A percentile compares a stretch with the other conserved stretches of the same genome.
Conservation (phyloP, 92 coral and sea anemone genomes). For the Parazoanthus atlanticus region DNA sequence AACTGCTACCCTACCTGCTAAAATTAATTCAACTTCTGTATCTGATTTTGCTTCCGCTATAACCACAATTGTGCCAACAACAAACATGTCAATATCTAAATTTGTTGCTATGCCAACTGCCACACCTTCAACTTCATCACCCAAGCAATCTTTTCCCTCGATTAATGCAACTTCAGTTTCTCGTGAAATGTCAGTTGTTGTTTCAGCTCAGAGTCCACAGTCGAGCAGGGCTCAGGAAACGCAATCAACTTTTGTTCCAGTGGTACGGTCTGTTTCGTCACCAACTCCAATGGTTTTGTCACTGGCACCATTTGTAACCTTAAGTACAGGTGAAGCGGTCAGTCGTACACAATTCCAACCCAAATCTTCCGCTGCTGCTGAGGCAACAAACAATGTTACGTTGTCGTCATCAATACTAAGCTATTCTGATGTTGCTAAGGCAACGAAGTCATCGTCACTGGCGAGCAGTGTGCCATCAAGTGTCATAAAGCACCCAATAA, state of each 20-base stretch:
- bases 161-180: neutral
- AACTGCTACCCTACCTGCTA: neutral
- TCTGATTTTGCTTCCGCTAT: neutral
- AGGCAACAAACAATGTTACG: neutral
- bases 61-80: neutral
- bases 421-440: neutral
- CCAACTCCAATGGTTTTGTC: neutral
- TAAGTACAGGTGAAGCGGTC: neutral
- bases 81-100: neutral
- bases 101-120: neutral
- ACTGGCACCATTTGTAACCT: neutral
- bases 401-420: neutral
- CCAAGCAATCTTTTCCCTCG: neutral
- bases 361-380: neutral
- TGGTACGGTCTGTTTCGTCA: neutral
- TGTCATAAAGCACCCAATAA: slow-evolving; percentile 38
- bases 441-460: neutral
- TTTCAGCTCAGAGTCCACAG: neutral
- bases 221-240: slow-evolving; percentile 1
- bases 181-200: neutral
- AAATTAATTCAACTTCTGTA: neutral
- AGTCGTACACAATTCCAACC: neutral
- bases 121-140: neutral
- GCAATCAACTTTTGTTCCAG: slow-evolving; percentile 1
- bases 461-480: slow-evolving; percentile 32